Percentiles rank a stretch among this genome's conserved stretches.
phyloP scores from a whole-genome alignment of 2,888 invertebrate species.

The Zaprionus lineosus region DNA sequence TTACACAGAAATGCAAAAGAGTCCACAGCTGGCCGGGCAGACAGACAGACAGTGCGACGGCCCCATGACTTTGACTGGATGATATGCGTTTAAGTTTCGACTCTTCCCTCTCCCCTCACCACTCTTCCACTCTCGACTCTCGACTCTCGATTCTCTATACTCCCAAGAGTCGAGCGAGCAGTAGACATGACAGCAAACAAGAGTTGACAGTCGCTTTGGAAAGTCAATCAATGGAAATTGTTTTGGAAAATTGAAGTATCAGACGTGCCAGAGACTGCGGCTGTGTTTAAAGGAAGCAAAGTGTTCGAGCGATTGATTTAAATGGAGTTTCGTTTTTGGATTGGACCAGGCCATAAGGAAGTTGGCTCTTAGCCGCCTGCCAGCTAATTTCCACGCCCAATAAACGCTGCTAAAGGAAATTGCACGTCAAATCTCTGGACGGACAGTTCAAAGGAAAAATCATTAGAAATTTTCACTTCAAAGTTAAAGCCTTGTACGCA shows the following conservation, averaged over 20 bases:
- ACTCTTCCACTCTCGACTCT: no score
- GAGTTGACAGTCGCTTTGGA: constrained; percentile 28
- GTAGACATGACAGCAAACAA: constrained; percentile 30
- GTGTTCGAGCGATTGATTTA: constrained; percentile 43
- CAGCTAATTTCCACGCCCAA: constrained; percentile 19
- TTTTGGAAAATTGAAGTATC: constrained; percentile 22
- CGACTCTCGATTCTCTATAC: no score
- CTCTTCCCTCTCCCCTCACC: no score
- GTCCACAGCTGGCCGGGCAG: constrained; percentile 44
- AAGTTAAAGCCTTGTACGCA: constrained; percentile 58
- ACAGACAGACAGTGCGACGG: constrained; percentile 50
- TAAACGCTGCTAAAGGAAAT: constrained; percentile 33
- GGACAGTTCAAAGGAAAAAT: constrained; percentile 58
- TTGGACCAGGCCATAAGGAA: constrained; percentile 30
- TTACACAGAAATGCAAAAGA: constrained; percentile 57
- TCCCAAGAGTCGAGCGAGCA: no score
- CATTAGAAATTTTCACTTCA: constrained; percentile 56
- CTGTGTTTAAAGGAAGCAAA: constrained; percentile 30
- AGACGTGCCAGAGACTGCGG: constrained; percentile 28
- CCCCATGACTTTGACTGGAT: constrained; percentile 25
- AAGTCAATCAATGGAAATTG: constrained; percentile 63
- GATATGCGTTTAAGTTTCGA: constrained; percentile 16
- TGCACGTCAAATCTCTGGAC: constrained; percentile 44
- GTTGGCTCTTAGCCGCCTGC: constrained; percentile 5
- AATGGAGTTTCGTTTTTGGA: constrained; percentile 28